A percentile compares a stretch with the other conserved stretches of the same genome.
Conservation (phyloP, 2,113 vertebrate species). For the Toxotes chatareus region DNA sequence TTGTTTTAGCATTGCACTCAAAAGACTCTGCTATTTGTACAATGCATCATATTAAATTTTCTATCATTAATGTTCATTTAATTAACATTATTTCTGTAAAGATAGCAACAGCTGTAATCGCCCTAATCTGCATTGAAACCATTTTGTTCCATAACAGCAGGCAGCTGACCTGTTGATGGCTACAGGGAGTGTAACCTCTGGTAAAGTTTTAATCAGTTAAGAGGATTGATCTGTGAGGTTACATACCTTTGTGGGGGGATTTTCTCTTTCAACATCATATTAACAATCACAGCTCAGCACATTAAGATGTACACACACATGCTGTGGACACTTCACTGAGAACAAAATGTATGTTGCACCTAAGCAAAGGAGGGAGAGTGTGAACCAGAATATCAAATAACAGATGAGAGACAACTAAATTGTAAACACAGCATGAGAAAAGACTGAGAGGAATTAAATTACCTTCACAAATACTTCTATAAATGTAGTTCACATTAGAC, state of each 20-base stretch:
- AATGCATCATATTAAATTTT: not conserved
- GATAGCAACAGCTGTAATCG: constrained; percentile 8
- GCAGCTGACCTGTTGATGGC: constrained; percentile 60
- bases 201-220: constrained; percentile 75
- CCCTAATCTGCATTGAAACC: constrained; percentile 27
- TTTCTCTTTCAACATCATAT: constrained; percentile 73
- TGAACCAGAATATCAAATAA: not conserved
- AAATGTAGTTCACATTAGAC: not conserved
- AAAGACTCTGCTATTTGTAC: not conserved
- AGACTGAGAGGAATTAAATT: not conserved
- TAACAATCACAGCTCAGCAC: constrained; percentile 42
- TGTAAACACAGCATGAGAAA: not conserved
- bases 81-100: constrained; percentile 1
- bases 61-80: not conserved
- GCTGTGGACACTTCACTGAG: not conserved
- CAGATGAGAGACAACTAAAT: not conserved
- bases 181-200: constrained; percentile 46
- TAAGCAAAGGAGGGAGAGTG: no score
- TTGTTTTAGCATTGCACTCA: not conserved
- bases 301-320: constrained; percentile 18
- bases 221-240: constrained; percentile 73
- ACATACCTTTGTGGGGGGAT: constrained; percentile 65
- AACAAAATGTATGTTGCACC: constrained; percentile 6
- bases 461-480: not conserved
- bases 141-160: constrained; percentile 54